Base-by-base conservation (phyloP, 2,113 vertebrate species). In the Daubentonia madagascariensis region DNA sequence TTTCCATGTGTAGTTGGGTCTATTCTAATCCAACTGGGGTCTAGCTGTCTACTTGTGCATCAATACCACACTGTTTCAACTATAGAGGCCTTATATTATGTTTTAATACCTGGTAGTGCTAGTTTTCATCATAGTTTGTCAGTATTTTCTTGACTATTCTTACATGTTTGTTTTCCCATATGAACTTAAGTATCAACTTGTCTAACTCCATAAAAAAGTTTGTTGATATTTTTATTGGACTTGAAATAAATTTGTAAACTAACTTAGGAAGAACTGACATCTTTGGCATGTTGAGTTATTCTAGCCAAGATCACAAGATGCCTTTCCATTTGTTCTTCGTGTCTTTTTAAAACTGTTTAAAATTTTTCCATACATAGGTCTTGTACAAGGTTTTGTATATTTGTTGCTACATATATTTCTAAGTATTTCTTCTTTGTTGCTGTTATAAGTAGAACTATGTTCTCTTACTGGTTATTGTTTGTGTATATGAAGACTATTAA, bases 171-270 rank as follows among this genome's bases (percentile, higher is more conserved):
- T 75, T 79, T 86, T 73, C 70, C 40, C 57, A 75, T 11, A 35
- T 57, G 23, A 90, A 88, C 11, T 50, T 86, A 57, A 91, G 30
- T 32, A 87, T 91, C 37, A 68, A 43, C 57, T 81, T 76, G 6
- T 52, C 94, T 93, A 48, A 59, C 52, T 83, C 40, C 30, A 93
- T 65, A n/a, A 37, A 75, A 93, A 93, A 32, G 5, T 1, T 75
- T 40, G 12, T 87, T 35, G 0, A 45, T 91, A 40, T 52, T 91
- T 83, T 92, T 80, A 68, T 57, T 72, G 54, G 23, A n/a, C 22
- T 95, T 95, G 45, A 73, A 65, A 89, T 91, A 54, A 85, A 75
- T 94, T 91, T 86, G 9, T 88, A 96, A 96, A 86, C 75, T 85
- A 91, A 88, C 57, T 57, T 61, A 67, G 67, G 17, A 84, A 76